phyloP scores from a whole-genome alignment of 2,888 invertebrate genomes.

The Drosophila picticornis region DNA sequence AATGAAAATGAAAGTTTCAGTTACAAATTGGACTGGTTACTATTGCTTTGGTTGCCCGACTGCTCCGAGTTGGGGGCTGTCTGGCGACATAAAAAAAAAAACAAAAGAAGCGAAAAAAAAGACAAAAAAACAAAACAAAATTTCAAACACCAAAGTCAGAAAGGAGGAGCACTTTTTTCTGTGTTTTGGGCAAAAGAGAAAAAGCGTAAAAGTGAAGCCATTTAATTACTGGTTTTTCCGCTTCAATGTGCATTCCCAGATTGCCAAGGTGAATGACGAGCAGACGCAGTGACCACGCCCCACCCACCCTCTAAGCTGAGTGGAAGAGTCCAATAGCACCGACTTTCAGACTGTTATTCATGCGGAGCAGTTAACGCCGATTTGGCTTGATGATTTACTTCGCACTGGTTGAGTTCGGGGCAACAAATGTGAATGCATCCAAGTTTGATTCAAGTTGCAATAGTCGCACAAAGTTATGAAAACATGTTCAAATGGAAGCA shows the following conservation, averaged over 20 bases:
- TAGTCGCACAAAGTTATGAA: neutral
- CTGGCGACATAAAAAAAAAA: constrained; percentile 37
- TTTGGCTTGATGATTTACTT: constrained; percentile 26
- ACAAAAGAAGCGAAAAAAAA: constrained; percentile 12
- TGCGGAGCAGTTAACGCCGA: constrained; percentile 33
- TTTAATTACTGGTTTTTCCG: constrained; percentile 77
- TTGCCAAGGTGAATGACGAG: constrained; percentile 74
- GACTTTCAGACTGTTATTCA: constrained; percentile 40
- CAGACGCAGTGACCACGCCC: constrained; percentile 17
- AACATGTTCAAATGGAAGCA: neutral
- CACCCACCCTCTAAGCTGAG: constrained; percentile 14
- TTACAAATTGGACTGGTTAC: constrained; percentile 66
- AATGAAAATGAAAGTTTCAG: constrained; percentile 76
- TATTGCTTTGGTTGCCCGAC: constrained; percentile 13
- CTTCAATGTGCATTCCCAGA: constrained; percentile 58
- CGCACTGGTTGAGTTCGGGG: neutral
- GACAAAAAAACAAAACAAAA: constrained; percentile 19
- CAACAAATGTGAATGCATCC: constrained; percentile 6
- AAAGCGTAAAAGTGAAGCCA: constrained; percentile 58
- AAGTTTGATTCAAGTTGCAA: constrained; percentile 3
- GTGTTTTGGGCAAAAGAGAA: constrained; percentile 20
- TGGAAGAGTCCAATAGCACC: constrained; percentile 33
- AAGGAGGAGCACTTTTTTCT: constrained; percentile 24
- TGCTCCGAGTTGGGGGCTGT: constrained; percentile 15
- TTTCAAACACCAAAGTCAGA: constrained; percentile 13